Conservation (phyloP, 2,888 invertebrate species). For the Drymonia ruficornis region DNA sequence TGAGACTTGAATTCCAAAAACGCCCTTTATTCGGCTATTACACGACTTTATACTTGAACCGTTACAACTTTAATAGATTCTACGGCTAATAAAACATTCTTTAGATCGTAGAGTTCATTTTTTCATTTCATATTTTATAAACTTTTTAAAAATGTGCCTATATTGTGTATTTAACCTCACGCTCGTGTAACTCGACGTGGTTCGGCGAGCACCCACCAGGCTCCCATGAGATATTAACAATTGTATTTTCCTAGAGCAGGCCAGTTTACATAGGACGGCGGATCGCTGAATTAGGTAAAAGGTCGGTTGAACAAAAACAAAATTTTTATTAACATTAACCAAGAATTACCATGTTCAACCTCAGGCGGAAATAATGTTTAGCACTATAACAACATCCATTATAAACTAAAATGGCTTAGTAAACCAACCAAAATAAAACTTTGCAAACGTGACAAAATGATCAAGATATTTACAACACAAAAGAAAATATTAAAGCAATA, state of each 20-base stretch:
- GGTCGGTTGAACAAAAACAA: constrained; percentile 54
- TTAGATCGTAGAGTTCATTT: too few relatives aligned
- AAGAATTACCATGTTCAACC: background rate
- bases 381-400: background rate
- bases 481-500: background rate
- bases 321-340: constrained; percentile 54
- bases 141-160: too few relatives aligned
- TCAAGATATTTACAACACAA: background rate
- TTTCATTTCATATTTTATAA: too few relatives aligned
- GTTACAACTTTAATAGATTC: background rate
- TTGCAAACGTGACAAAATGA: too few relatives aligned
- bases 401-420: too few relatives aligned
- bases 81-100: background rate
- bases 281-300: constrained; percentile 50
- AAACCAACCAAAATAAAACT: background rate
- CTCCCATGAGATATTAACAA: constrained; percentile 41
- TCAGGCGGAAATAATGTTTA: background rate
- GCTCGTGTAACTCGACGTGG: constrained; percentile 3
- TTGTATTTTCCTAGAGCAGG: constrained; percentile 36
- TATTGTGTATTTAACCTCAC: background rate
- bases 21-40: constrained; percentile 30
- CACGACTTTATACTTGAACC: constrained; percentile 13
- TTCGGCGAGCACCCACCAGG: constrained; percentile 23
- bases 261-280: constrained; percentile 51
- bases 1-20: constrained; percentile 30